Evolutionary conservation across 2,113 vertebrate genomes (phyloP).

Genomic region (Rhinopithecus roxellana): DNA sequence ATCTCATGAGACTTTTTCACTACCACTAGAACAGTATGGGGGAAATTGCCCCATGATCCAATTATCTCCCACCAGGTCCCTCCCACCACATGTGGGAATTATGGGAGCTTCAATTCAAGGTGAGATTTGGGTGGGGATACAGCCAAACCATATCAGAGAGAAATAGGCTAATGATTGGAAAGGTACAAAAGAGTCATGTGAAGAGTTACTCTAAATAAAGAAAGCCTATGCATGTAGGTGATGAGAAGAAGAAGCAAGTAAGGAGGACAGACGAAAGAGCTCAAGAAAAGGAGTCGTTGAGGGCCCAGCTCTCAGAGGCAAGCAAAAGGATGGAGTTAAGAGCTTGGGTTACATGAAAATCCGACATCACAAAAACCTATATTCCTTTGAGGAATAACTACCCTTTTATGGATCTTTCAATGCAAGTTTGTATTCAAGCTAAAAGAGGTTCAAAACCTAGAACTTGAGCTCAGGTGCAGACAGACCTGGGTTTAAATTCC

Average conservation of each 20-base stretch:
- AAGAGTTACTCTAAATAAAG: not conserved
- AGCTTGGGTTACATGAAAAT: not conserved
- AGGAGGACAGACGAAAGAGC: not conserved
- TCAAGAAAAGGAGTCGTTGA: not conserved
- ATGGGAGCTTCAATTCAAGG: too few relatives aligned
- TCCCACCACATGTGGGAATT: too few relatives aligned
- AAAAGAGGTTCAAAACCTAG: slow-evolving; percentile 19
- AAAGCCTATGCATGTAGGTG: not conserved
- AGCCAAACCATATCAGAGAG: not conserved
- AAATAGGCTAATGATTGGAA: not conserved
- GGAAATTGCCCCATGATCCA: too few relatives aligned
- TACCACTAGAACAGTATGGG: too few relatives aligned
- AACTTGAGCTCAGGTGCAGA: not conserved
- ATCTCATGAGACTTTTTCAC: too few relatives aligned
- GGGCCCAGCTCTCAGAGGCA: not conserved
- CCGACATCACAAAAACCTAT: not conserved
- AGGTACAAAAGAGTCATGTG: not conserved
- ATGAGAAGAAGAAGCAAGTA: not conserved
- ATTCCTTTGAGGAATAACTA: not conserved
- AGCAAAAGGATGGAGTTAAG: fast-evolving
- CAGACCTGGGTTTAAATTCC: not conserved
- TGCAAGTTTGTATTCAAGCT: not conserved
- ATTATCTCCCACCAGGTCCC: too few relatives aligned
- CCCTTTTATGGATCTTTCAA: not conserved
- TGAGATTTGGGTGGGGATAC: too few relatives aligned